Evolutionary conservation across 1,140 invertebrate genomes (phyloP).

Genomic region (Drusus annulatus): DNA sequence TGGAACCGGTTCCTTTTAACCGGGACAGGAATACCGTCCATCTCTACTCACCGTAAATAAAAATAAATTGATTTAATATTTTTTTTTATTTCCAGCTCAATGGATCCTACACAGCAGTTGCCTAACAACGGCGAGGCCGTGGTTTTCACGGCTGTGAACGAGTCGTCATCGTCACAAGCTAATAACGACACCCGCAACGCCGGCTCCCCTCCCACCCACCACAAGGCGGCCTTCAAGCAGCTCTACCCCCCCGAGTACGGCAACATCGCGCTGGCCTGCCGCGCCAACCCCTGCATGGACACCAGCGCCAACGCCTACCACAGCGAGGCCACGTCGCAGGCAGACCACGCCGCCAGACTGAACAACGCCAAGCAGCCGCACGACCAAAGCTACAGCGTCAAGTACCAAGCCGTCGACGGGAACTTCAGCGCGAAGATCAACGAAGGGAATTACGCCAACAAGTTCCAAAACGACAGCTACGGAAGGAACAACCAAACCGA

Average conservation of each 20-base stretch:
- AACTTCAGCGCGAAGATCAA: slow-evolving; percentile 26
- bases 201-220: not conserved
- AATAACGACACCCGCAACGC: slow-evolving; percentile 63
- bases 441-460: not conserved
- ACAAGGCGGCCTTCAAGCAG: slow-evolving; percentile 43
- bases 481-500: not conserved
- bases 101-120: slow-evolving; percentile 60
- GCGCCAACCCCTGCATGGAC: not conserved
- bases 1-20: too few relatives aligned
- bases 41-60: too few relatives aligned
- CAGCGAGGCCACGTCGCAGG: not conserved
- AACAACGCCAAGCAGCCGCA: not conserved
- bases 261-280: slow-evolving; percentile 45
- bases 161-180: slow-evolving; percentile 68
- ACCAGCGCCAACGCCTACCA: not conserved
- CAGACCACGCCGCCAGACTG: not conserved
- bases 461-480: slow-evolving; percentile 23
- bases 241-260: slow-evolving; percentile 54
- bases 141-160: slow-evolving; percentile 38
- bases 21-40: too few relatives aligned
- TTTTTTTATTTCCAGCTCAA: slow-evolving; percentile 63
- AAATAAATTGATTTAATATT: too few relatives aligned
- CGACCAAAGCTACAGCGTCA: slow-evolving; percentile 11
- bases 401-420: slow-evolving; percentile 38
- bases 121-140: slow-evolving; percentile 34